Base-by-base conservation (phyloP, 2,888 invertebrate genomes). In the Alentia gelatinosa region DNA sequence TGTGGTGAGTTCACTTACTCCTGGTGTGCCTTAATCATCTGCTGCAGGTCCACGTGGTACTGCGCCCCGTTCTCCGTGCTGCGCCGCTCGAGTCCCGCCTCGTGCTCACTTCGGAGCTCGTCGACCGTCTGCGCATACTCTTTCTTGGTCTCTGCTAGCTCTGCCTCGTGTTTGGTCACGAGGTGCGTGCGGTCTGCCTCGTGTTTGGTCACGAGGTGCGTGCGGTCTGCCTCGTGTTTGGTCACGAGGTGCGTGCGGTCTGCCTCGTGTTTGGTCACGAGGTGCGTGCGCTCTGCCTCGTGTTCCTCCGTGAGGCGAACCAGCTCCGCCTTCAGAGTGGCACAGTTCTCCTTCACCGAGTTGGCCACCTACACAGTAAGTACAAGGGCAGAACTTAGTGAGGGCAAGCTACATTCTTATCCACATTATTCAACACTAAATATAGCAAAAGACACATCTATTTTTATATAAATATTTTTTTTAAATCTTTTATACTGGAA, bases 1-100 rank as follows among this genome's bases (percentile, higher is more conserved):
- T n/a, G n/a, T n/a, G n/a, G n/a, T n/a, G n/a, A n/a, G n/a, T 9
- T n/a, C 35, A 79, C 86, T 42, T 50, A 86, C 86, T 86, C 86
- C 30, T 86, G 86, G 86, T 47, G 50, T 26, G 86, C 86, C 50
- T 50, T 42, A 1, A 50, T 47, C 86, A 86, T 86, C 30, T 86
- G 47, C 33, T 86, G 86, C 0, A 86, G 26, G 35, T 86, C 86
- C 30, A 86, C 47, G 86, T 86, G 86, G 86, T 86, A 33, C 30
- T 86, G 86, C 1, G 86, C 86, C 7, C 86, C 86, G 33, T 86
- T 30, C 50, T 86, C 86, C 0, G 47, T 47, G 86, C 35, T 47
- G 30, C 35, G 19, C 86, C 86, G 1, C 47, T 42, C 86, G n/a
- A 86, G 50, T 30, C n/a, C 86, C 1, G 42, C 86, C 50, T 86